Percentiles rank a stretch among this genome's conserved stretches.
Evolutionary conservation across 2,888 invertebrate species (phyloP).

Genomic region (Drosophila tripunctata): DNA sequence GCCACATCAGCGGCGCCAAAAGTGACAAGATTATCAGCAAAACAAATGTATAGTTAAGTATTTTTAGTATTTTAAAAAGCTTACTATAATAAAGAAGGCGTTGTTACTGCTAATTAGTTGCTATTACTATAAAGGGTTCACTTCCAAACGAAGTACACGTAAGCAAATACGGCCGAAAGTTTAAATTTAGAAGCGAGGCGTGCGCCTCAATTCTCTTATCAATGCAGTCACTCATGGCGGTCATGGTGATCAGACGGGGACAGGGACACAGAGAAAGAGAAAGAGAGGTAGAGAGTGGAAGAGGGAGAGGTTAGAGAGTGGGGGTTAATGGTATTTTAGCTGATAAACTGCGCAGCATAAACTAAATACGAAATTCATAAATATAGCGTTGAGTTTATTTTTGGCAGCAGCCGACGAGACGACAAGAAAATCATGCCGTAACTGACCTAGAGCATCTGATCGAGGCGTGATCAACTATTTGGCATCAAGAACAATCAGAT

Average conservation of each 20-base stretch:
- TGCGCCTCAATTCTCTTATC: constrained; percentile 57
- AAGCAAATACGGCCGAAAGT: constrained; percentile 34
- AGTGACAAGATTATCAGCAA: constrained; percentile 38
- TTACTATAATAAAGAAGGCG: constrained; percentile 22
- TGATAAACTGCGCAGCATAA: constrained; percentile 76
- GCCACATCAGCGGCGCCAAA: constrained; percentile 50
- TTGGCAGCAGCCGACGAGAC: constrained; percentile 37
- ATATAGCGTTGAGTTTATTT: constrained; percentile 63
- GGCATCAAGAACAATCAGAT: constrained; percentile 22
- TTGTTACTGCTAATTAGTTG: constrained; percentile 21
- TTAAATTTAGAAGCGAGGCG: constrained; percentile 64
- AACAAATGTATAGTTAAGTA: neutral
- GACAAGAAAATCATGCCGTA: constrained; percentile 49
- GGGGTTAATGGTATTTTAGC: neutral
- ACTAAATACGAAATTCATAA: constrained; percentile 58
- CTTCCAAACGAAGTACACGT: neutral
- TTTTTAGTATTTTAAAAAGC: neutral
- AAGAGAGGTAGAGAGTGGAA: neutral
- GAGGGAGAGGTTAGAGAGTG: neutral
- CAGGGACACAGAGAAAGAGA: neutral
- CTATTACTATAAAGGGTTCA: constrained; percentile 3
- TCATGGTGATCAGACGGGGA: constrained; percentile 11
- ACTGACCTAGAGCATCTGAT: constrained; percentile 82
- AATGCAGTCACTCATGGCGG: constrained; percentile 41
- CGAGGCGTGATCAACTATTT: constrained; percentile 73